Evolutionary conservation across 1,140 invertebrate genomes (phyloP).

Genomic region (Euura lappo): DNA sequence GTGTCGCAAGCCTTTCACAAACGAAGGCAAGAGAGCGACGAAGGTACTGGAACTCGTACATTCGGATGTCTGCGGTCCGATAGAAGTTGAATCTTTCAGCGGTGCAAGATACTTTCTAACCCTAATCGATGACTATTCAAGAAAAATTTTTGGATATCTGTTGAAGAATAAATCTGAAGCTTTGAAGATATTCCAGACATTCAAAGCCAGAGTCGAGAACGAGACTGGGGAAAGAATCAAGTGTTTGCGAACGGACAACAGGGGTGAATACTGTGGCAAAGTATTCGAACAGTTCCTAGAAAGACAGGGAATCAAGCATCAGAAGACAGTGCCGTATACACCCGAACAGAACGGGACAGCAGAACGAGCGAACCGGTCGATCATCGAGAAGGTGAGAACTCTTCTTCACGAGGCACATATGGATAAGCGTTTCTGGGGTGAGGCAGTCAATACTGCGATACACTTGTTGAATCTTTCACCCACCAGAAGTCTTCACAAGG

Average conservation of each 20-base stretch:
- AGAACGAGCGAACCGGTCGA: slow-evolving; percentile 30
- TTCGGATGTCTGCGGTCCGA: neutral
- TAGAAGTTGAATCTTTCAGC: slow-evolving; percentile 4
- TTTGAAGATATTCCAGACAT: slow-evolving; percentile 35
- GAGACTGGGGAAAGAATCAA: slow-evolving; percentile 41
- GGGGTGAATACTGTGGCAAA: slow-evolving; percentile 42
- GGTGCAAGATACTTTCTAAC: slow-evolving; percentile 35
- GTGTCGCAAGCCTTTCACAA: neutral
- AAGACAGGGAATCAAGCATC: slow-evolving; percentile 24
- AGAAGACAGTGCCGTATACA: slow-evolving; percentile 35
- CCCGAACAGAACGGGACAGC: slow-evolving; percentile 36
- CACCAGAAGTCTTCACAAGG: slow-evolving; percentile 19
- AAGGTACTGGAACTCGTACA: neutral
- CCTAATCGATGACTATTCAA: slow-evolving; percentile 45
- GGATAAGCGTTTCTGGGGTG: slow-evolving; percentile 30
- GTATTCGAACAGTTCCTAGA: slow-evolving; percentile 17
- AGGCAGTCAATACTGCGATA: slow-evolving; percentile 34
- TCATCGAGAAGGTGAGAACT: slow-evolving; percentile 30
- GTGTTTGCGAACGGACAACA: slow-evolving; percentile 51
- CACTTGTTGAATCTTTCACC: slow-evolving; percentile 41
- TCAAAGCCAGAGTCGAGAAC: slow-evolving; percentile 36
- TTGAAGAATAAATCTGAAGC: slow-evolving; percentile 42
- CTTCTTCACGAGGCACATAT: slow-evolving; percentile 24
- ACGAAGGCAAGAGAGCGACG: neutral
- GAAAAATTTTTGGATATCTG: slow-evolving; percentile 45